Conservation (phyloP, 2,888 invertebrate genomes). For the Eucriotettix oculatus region DNA sequence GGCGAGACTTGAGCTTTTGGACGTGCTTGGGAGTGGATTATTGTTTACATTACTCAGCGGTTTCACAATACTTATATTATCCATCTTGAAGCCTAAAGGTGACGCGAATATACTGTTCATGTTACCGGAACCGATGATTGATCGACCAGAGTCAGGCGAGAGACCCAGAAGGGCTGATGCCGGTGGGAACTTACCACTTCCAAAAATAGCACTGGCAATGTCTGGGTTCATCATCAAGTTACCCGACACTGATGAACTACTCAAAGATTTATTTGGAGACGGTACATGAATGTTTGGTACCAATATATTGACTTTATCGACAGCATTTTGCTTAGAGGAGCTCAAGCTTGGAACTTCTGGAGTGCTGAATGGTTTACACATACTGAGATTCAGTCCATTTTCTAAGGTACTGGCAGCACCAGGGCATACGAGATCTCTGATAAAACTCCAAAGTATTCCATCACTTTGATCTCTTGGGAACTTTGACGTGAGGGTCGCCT, state of each 20-base stretch:
- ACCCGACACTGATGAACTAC: not conserved
- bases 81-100: slow-evolving; percentile 55
- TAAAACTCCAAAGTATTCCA: slow-evolving; percentile 60
- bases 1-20: slow-evolving; percentile 13
- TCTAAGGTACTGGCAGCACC: slow-evolving; percentile 38
- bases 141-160: slow-evolving; percentile 4
- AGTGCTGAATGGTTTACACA: not conserved
- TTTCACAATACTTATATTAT: slow-evolving; percentile 34
- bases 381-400: slow-evolving; percentile 3
- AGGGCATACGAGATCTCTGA: slow-evolving; percentile 57
- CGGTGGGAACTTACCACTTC: slow-evolving; percentile 42
- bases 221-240: slow-evolving; percentile 24
- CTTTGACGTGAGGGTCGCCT: slow-evolving; percentile 58
- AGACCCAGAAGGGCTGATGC: slow-evolving; percentile 12
- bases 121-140: slow-evolving; percentile 5
- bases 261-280: slow-evolving; percentile 24
- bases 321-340: slow-evolving; percentile 2
- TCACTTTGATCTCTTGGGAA: slow-evolving; percentile 67
- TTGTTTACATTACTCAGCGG: slow-evolving; percentile 41
- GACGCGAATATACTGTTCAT: slow-evolving; percentile 52
- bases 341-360: slow-evolving; percentile 5
- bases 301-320: slow-evolving; percentile 21
- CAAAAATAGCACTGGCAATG: slow-evolving; percentile 49
- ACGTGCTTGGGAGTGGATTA: slow-evolving; percentile 28
- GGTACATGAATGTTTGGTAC: slow-evolving; percentile 25